A percentile compares a stretch with the other conserved stretches of the same genome.
phyloP scores from a whole-genome alignment of 2,797 vertebrate genomes.

The Peromyscus attwateri region DNA sequence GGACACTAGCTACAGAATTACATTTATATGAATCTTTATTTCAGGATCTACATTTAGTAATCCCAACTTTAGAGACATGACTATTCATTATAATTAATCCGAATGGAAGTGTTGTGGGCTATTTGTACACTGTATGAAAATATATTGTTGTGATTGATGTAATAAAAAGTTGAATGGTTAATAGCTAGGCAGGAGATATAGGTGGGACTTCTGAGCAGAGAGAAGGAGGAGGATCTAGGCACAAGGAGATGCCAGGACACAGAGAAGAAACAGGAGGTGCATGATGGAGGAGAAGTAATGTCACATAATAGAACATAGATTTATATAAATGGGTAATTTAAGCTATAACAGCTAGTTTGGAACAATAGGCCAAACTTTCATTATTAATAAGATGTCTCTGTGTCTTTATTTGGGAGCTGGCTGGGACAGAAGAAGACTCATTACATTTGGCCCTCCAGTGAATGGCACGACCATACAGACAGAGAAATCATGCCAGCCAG shows the following conservation, averaged over 20 bases:
- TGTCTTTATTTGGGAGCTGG: too few relatives aligned
- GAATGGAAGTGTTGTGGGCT: background rate
- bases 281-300: background rate
- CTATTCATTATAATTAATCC: too few relatives aligned
- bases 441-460: background rate
- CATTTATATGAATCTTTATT: background rate
- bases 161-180: background rate
- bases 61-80: background rate
- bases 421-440: background rate
- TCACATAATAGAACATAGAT: background rate
- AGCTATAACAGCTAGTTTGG: background rate
- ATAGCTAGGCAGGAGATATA: background rate
- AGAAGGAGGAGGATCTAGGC: background rate
- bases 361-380: background rate
- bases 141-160: background rate
- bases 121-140: background rate
- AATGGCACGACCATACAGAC: background rate
- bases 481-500: background rate
- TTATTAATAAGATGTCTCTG: background rate
- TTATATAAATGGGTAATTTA: background rate
- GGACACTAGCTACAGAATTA: background rate
- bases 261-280: background rate
- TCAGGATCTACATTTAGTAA: background rate
- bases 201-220: background rate
- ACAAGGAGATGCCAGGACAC: background rate